Evolutionary conservation across 2,113 vertebrate species (phyloP).

Genomic region (Salvator merianae): DNA sequence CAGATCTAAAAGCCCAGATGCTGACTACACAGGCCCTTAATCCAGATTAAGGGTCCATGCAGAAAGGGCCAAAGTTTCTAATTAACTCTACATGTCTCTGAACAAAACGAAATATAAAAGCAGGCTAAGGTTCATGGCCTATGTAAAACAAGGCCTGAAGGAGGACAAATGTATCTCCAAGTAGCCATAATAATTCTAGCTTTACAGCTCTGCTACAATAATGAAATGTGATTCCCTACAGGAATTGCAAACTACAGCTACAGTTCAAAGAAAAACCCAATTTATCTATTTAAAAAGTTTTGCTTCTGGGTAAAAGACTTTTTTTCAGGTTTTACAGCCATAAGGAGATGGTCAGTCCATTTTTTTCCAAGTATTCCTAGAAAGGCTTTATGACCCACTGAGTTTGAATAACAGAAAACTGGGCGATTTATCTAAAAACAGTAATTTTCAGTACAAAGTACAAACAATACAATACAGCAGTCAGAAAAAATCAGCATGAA

Average conservation of each 20-base stretch:
- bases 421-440: conserved; percentile 5
- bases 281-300: background rate
- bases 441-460: background rate
- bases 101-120: background rate
- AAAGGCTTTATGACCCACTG: background rate
- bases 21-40: too few species aligned
- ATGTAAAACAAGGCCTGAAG: background rate
- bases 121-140: background rate
- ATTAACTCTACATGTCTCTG: background rate
- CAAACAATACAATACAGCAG: background rate
- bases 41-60: too few species aligned
- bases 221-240: background rate
- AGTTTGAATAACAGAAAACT: background rate
- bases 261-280: background rate
- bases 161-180: background rate
- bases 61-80: background rate
- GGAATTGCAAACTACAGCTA: background rate
- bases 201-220: background rate
- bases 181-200: background rate
- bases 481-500: background rate
- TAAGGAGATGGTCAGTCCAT: background rate
- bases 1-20: too few species aligned
- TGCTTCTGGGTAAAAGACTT: background rate
- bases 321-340: background rate
- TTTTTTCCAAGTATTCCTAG: background rate